These are phyloP conservation scores for Lagria hirta DNA, from an alignment of 2,888 invertebrate species.

Conservation along the genomic window DNA sequence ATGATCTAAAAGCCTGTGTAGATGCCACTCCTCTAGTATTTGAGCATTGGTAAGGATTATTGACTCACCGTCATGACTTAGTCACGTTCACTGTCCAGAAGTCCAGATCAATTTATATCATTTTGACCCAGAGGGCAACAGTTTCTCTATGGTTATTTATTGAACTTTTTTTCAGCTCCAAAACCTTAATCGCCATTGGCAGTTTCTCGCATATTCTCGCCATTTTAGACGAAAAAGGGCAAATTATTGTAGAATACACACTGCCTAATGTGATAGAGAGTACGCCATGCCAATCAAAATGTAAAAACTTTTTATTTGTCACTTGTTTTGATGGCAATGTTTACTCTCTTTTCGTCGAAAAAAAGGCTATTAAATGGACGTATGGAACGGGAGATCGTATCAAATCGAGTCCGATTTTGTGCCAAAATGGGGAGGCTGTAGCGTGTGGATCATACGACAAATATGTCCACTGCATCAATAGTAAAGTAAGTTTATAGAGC, in stretches of 20 bases:
- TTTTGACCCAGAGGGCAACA: too few relatives aligned
- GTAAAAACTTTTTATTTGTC: slow-evolving; percentile 60
- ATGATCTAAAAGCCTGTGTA: slow-evolving; percentile 75
- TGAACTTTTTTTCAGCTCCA: slow-evolving; percentile 26
- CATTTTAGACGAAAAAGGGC: slow-evolving; percentile 61
- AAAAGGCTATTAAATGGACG: slow-evolving; percentile 63
- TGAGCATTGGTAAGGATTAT: slow-evolving; percentile 57
- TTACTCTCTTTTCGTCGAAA: slow-evolving; percentile 63
- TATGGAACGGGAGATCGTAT: slow-evolving; percentile 63
- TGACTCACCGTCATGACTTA: too few relatives aligned
- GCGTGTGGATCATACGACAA: slow-evolving; percentile 75
- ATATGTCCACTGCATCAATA: slow-evolving; percentile 61
- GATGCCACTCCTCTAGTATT: slow-evolving; percentile 73
- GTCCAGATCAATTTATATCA: too few relatives aligned
- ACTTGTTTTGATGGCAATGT: slow-evolving; percentile 78
- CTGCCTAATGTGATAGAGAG: slow-evolving; percentile 74
- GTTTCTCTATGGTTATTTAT: slow-evolving; percentile 7
- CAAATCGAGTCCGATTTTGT: slow-evolving; percentile 63
- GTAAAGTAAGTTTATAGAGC: slow-evolving; percentile 57
- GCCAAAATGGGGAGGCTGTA: slow-evolving; percentile 51
- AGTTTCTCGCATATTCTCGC: slow-evolving; percentile 74
- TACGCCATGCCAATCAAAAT: slow-evolving; percentile 51
- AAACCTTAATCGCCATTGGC: slow-evolving; percentile 59
- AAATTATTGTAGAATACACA: slow-evolving; percentile 54
- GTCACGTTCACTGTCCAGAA: too few relatives aligned